phyloP scores from a whole-genome alignment of 2,797 vertebrate genomes.

The Enteromius viviparus region DNA sequence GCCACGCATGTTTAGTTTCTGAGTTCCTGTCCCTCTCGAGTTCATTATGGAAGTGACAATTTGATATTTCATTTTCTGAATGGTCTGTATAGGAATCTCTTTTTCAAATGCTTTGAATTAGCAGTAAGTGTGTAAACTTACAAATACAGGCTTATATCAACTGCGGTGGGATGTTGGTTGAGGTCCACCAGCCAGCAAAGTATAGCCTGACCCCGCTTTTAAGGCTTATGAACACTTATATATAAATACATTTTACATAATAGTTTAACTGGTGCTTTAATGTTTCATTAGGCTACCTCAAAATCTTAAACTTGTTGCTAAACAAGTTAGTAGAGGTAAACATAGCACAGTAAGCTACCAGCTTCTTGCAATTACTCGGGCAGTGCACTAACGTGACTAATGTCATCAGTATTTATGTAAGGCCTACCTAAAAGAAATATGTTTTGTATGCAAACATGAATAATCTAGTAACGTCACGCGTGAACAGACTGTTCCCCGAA shows the following conservation, averaged over 20 bases:
- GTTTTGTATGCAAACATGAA: neutral
- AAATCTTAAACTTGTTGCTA: neutral
- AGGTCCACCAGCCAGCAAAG: neutral
- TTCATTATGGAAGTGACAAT: neutral
- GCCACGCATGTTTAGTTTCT: neutral
- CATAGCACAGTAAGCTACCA: neutral
- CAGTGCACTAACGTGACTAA: neutral
- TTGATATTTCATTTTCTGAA: neutral
- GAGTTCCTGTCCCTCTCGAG: constrained; percentile 10
- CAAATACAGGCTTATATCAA: neutral
- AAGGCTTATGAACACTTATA: neutral
- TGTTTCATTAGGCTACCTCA: neutral
- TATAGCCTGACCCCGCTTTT: neutral
- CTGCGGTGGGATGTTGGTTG: neutral
- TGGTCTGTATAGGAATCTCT: neutral
- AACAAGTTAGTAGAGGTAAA: neutral
- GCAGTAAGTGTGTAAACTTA: neutral
- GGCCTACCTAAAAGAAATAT: neutral
- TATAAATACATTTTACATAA: neutral
- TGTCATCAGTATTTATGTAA: neutral
- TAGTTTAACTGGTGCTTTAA: neutral
- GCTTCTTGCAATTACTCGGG: neutral
- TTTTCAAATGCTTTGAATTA: constrained; percentile 2
- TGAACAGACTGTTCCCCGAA: neutral
- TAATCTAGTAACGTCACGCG: neutral